A percentile compares a stretch with the other conserved stretches of the same genome.
Evolutionary conservation across 1,140 invertebrate species (phyloP).

Genomic region (Ylistrum balloti): DNA sequence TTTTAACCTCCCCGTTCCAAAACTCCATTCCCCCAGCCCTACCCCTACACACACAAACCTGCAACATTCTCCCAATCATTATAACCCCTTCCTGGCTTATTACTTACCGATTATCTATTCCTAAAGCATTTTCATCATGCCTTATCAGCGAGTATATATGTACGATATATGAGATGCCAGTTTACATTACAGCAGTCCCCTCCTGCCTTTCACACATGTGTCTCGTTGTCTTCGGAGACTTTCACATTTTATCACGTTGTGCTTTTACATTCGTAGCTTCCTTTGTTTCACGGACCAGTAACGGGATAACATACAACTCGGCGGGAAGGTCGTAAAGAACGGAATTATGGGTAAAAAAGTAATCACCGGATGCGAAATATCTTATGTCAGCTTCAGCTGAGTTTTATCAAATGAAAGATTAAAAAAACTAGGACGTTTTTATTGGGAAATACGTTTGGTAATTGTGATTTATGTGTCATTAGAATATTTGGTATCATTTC

Average conservation of each 20-base stretch:
- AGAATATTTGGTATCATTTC: constrained; percentile 21
- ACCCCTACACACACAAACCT: background rate
- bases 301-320: background rate
- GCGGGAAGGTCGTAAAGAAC: background rate
- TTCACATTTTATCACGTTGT: background rate
- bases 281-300: background rate
- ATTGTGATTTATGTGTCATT: background rate
- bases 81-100: background rate
- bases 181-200: background rate
- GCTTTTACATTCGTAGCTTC: background rate
- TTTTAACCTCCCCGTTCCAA: background rate
- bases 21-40: no score
- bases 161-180: background rate
- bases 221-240: background rate
- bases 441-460: background rate
- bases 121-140: background rate
- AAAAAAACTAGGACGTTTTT: constrained; percentile 9
- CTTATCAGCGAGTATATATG: background rate
- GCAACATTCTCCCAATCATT: background rate
- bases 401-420: constrained; percentile 6
- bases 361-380: constrained; percentile 25
- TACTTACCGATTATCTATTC: background rate
- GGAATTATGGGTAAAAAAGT: constrained; percentile 25
- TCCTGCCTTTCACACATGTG: background rate
- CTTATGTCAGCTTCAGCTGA: constrained; percentile 16